Evolutionary conservation across 2,797 vertebrate genomes (phyloP).

Genomic region (Takifugu rubripes): DNA sequence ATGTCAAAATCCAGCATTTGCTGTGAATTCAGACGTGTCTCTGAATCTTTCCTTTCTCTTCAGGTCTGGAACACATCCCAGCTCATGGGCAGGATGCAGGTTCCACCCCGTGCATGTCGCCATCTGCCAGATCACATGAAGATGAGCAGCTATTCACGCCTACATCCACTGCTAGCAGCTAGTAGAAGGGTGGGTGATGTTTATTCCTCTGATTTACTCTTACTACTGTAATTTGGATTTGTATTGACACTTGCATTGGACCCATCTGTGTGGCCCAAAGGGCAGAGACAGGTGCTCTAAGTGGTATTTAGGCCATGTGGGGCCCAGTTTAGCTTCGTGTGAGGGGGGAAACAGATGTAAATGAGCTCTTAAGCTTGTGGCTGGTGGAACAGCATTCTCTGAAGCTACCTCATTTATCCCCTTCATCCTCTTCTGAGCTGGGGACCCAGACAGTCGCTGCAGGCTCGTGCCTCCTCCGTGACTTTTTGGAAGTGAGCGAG

Average conservation of each 20-base stretch:
- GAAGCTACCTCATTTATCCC: constrained; percentile 61
- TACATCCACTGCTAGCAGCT: not conserved
- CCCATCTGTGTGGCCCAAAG: constrained; percentile 12
- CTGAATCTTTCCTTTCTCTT: constrained; percentile 1
- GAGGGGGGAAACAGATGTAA: constrained; percentile 61
- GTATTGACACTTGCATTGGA: not conserved
- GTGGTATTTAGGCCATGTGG: constrained; percentile 52
- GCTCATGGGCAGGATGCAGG: not conserved
- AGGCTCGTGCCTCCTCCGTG: constrained; percentile 31
- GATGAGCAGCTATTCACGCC: not conserved
- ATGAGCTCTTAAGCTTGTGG: constrained; percentile 68
- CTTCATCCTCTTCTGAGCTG: constrained; percentile 63
- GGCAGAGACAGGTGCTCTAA: constrained; percentile 54
- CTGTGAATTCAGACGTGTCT: not conserved
- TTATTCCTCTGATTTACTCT: too few species aligned
- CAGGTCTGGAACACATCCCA: constrained; percentile 5
- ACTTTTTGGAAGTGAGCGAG: constrained; percentile 40
- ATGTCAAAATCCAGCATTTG: not conserved
- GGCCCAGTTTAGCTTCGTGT: constrained; percentile 45
- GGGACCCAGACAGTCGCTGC: constrained; percentile 52
- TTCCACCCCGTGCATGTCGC: not conserved
- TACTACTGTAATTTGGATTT: too few species aligned
- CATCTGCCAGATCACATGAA: constrained; percentile 15
- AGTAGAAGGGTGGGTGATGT: too few species aligned
- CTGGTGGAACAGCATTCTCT: constrained; percentile 56